Evolutionary conservation across 2,797 vertebrate genomes (phyloP), one percentile per base, ranked within the genome.

Genomic region (Holocentrus rufus): DNA sequence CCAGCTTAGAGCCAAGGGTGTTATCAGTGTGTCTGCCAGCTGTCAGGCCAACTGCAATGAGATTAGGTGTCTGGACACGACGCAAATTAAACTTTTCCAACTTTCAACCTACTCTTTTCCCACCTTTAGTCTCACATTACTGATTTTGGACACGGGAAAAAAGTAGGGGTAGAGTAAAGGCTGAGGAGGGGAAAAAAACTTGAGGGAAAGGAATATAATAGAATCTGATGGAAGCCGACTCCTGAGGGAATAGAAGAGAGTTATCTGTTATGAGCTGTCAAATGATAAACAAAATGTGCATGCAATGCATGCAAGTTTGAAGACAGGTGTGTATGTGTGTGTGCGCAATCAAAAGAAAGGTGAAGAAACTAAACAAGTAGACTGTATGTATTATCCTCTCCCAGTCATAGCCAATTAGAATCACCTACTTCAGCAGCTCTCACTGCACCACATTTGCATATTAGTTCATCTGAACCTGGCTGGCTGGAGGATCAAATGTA

Each of bases 401-500:
- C 0, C 39, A 30, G 44, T 56, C 52, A 50, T 27, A 1, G 1
- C 22, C 39, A 56, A 8, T 66, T 69, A 42, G 36, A 55, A 36
- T 54, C 50, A 65, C 22, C 52, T 2, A 27, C 50, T 75, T 56
- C 25, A 22, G 22, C 42, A 54, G 42, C 69, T 67, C 25, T 62
- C 63, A 56, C 63, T 62, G n/a, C 23, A 9, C 15, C 22, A 34
- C 27, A 58, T 78, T 71, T 59, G 13, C 46, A 59, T 17, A 49
- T 63, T 36, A 30, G 23, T 68, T 49, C 14, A 46, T 42, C 20
- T 58, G 23, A 79, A 85, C 22, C 69, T 78, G 49, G 15, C 58
- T 25, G 54, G 6, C 31, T 68, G 57, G 17, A 69, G 10, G 55
- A 75, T 75, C 72, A 81, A 75, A 78, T 30, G 30, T 34, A 10